A percentile compares a stretch with the other conserved stretches of the same genome.
Conservation (phyloP, 2,888 invertebrate species). For the Eupithecia vulgata region DNA sequence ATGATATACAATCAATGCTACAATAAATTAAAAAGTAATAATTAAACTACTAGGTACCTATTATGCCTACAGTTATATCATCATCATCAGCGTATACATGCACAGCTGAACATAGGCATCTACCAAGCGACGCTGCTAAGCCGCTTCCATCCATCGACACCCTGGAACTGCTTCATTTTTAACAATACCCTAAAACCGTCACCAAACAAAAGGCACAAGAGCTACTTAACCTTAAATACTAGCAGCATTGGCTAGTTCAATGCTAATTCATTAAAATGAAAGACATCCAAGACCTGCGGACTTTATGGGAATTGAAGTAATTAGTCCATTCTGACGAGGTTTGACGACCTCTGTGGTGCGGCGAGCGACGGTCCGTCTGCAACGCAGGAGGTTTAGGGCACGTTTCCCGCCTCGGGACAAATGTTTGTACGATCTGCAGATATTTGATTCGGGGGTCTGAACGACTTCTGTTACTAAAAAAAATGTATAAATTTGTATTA, state of each 20-base stretch:
- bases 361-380: no score
- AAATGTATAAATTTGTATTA: no score
- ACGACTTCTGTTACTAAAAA: no score
- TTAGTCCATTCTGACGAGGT: not conserved
- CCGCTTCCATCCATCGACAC: not conserved
- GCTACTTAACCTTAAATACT: no score
- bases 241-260: not conserved
- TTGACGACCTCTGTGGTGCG: no score
- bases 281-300: not conserved
- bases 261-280: no score
- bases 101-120: not conserved
- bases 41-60: not conserved
- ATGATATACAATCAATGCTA: not conserved
- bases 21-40: no score
- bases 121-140: not conserved
- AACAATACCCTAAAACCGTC: not conserved
- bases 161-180: not conserved
- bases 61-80: not conserved
- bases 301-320: not conserved
- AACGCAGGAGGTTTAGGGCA: no score
- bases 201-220: no score
- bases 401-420: no score
- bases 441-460: no score
- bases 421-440: no score
- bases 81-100: not conserved